phyloP scores from a whole-genome alignment of 2,113 vertebrate species.

The Caranx melampygus region DNA sequence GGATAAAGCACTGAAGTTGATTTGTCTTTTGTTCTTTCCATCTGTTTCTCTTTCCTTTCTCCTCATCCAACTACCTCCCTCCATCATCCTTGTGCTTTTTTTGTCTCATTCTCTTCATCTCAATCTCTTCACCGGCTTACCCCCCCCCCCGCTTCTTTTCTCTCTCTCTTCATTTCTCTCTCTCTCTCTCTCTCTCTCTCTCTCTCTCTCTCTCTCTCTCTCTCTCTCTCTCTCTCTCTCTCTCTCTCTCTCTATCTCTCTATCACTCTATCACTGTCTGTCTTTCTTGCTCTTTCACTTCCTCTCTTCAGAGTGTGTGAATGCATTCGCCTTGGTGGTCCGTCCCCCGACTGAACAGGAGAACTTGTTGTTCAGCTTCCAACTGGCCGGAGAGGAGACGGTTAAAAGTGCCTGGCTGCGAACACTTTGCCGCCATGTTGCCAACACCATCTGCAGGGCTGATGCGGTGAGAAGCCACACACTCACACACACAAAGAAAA shows the following conservation, averaged over 20 bases:
- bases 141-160: constrained; percentile 64
- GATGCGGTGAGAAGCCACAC: constrained; percentile 89
- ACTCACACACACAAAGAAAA: constrained; percentile 18
- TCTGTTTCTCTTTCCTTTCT: constrained; percentile 18
- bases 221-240: background rate
- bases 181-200: constrained; percentile 76
- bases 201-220: constrained; percentile 23
- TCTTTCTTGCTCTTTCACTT: background rate
- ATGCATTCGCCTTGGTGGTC: constrained; percentile 95
- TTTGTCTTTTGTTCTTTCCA: constrained; percentile 17
- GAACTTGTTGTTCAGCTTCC: constrained; percentile 97
- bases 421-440: constrained; percentile 93
- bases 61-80: background rate
- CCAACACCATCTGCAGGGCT: constrained; percentile 97
- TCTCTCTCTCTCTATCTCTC: constrained; percentile 1
- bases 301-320: constrained; percentile 88
- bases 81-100: background rate
- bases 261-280: background rate
- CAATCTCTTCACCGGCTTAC: background rate
- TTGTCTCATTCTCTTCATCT: constrained; percentile 2
- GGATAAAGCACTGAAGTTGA: constrained; percentile 4
- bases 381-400: constrained; percentile 91
- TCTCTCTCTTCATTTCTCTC: constrained; percentile 72
- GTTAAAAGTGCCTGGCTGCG: constrained; percentile 92
- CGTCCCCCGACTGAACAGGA: constrained; percentile 94